These are phyloP conservation scores for Caradrina kadenii DNA, from an alignment of 2,888 invertebrate species.

Conservation along the genomic window DNA sequence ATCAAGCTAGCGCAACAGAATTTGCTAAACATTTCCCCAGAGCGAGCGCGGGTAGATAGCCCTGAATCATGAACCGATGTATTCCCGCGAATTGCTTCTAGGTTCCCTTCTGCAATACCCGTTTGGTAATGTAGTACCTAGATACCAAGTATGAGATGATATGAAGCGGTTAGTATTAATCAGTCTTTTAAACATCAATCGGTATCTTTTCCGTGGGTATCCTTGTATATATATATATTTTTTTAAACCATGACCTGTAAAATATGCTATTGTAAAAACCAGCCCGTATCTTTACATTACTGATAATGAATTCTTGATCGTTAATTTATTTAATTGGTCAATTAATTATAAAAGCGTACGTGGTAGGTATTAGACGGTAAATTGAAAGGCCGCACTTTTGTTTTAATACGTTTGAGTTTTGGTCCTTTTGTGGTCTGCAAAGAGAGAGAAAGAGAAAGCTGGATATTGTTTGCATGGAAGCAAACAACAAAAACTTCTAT, in stretches of 20 bases:
- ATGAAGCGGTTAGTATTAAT: neutral
- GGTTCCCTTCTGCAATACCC: slow-evolving; percentile 7
- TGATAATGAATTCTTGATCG: neutral
- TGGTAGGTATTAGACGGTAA: neutral
- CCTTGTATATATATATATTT: too few relatives aligned
- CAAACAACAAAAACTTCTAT: neutral
- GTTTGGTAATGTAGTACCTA: neutral
- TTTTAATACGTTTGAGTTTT: neutral
- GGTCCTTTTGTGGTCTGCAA: neutral
- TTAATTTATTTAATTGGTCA: slow-evolving; percentile 5
- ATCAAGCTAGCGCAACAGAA: slow-evolving; percentile 56
- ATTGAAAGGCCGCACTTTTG: neutral
- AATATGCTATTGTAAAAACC: too few relatives aligned
- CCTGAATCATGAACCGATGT: slow-evolving; percentile 56
- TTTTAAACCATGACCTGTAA: too few relatives aligned
- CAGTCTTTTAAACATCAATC: too few relatives aligned
- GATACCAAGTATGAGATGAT: neutral
- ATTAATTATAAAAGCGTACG: slow-evolving; percentile 24
- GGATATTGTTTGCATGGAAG: neutral
- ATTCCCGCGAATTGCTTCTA: slow-evolving; percentile 34
- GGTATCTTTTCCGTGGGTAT: too few relatives aligned
- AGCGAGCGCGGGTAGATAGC: slow-evolving; percentile 40
- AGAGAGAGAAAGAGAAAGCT: neutral
- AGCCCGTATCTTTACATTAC: neutral
- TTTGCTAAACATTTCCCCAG: slow-evolving; percentile 60